Percentiles rank a stretch among this genome's conserved stretches.
These are phyloP conservation scores for Aix galericulata DNA, from an alignment of 2,113 vertebrate genomes.

Conservation along the genomic window DNA sequence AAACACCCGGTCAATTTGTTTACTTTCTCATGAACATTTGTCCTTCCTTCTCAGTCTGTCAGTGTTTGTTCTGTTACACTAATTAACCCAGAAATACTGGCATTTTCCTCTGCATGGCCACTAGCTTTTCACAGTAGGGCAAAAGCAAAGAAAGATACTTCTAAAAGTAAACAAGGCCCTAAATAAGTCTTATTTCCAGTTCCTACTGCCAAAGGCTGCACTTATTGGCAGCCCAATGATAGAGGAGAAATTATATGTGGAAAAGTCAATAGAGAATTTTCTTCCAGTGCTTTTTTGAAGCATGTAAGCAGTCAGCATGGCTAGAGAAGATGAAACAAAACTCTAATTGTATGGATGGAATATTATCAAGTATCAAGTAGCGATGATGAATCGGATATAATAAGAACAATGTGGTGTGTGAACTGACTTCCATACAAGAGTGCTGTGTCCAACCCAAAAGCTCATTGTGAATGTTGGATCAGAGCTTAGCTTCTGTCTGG, in stretches of 20 bases:
- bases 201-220: neutral
- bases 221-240: neutral
- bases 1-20: neutral
- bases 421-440: neutral
- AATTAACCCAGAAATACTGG: neutral
- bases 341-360: neutral
- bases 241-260: neutral
- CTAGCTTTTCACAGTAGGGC: neutral
- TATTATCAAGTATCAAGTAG: neutral
- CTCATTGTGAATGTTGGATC: neutral
- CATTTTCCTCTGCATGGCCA: neutral
- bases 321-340: neutral
- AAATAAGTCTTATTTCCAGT: neutral
- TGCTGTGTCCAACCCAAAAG: neutral
- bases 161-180: neutral
- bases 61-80: neutral
- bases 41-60: neutral
- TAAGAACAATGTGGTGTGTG: neutral
- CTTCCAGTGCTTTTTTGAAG: neutral
- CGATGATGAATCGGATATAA: neutral
- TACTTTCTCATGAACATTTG: neutral
- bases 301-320: neutral
- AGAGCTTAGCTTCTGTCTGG: neutral
- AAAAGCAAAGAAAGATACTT: neutral
- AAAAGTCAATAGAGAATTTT: neutral